Evolutionary conservation across 2,888 invertebrate genomes (phyloP).

Genomic region (Andricus curvator): DNA sequence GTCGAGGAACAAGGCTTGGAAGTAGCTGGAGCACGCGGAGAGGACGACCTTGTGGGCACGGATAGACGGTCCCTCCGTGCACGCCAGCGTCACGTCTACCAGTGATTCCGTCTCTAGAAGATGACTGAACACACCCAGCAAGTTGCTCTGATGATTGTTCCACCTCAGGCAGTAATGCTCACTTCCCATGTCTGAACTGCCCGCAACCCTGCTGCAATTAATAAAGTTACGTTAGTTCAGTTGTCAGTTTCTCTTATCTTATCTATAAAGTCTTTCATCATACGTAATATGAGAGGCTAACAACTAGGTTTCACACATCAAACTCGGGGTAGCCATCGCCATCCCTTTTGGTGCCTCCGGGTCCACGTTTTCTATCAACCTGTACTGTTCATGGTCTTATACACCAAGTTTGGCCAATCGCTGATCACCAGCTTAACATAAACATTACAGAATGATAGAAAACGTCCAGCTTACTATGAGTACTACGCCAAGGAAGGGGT

Average conservation of each 20-base stretch:
- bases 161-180: conserved; percentile 99
- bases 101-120: conserved; percentile 96
- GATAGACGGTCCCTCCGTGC: conserved; percentile 96
- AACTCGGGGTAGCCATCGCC: no score
- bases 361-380: no score
- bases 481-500: no score
- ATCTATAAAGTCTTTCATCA: background rate
- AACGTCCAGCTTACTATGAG: no score
- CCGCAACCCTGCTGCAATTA: conserved; percentile 82
- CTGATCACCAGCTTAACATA: no score
- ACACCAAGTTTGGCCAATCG: no score
- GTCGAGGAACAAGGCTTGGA: conserved; percentile 95
- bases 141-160: conserved; percentile 99
- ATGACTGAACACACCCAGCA: conserved; percentile 98
- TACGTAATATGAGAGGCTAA: background rate
- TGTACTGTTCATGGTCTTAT: no score
- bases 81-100: conserved; percentile 97
- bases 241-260: background rate
- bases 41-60: conserved; percentile 97
- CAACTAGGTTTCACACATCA: no score
- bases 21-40: conserved; percentile 97
- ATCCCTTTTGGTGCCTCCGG: no score
- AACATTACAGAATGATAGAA: no score
- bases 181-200: conserved; percentile 98
- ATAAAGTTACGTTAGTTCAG: conserved; percentile 12